Evolutionary conservation across 23 tunicate genomes (phyloP), one percentile per base, ranked within the genome.

Genomic region (Trididemnum clinides): DNA sequence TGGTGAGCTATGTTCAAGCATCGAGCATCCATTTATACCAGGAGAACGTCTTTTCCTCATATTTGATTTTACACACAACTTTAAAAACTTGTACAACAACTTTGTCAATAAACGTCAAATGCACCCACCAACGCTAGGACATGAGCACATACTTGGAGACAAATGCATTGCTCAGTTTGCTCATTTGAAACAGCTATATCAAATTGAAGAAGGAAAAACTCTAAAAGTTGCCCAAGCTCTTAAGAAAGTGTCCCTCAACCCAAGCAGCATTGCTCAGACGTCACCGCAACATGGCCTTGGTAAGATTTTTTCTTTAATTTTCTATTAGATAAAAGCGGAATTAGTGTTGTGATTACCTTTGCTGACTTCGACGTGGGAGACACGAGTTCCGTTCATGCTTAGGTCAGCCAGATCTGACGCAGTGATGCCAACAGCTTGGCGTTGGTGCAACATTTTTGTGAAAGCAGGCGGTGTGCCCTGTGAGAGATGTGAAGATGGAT

Each of bases 1-100:
- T 27, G 75, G 75, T 69, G 75, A 69, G 75, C 75, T 69, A 6
- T 30, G 18, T 20, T 20, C 75, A 20, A 30, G 39, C 32, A 27
- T 69, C 6, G 38, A 69, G 75, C 75, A 69, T 69, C 75, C 75
- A 30, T 30, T 33, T 31, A 69, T 31, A 28, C 75, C 36, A 36
- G 81, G 59, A 39, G 64, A 75, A 32, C 58, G 59, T 39, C 34
- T 75, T 4, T 75, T 75, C 27, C 31, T 75, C 6, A 28, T 75
- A 37, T 75, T 75, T 26, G 64, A 75, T n/a, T 75, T 75, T 26
- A 75, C 64, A 4, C 81, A 75, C 26, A 75, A 75, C 30, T 75
- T 75, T 26, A 75, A 75, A 32, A 69, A 69, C 22, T 29, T 69
- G 15, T 69, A 29, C 75, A 28, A 69, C 35, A 69, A 69, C 75